phyloP scores from a whole-genome alignment of 2,113 vertebrate species.

The Strix aluco region DNA sequence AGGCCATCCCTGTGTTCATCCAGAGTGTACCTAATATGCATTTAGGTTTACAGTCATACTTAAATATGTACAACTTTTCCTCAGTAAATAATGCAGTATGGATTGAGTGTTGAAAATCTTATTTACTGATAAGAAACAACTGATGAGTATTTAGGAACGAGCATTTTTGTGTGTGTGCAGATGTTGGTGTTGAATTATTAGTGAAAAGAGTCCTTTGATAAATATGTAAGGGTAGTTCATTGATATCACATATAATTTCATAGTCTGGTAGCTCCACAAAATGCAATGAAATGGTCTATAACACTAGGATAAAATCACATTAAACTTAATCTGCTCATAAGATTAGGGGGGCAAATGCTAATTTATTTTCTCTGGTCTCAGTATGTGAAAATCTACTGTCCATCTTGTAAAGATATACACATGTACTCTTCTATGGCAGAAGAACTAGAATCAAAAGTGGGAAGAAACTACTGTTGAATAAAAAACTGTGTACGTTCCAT shows the following conservation, averaged over 20 bases:
- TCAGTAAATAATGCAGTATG: not conserved
- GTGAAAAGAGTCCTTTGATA: not conserved
- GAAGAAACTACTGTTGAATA: not conserved
- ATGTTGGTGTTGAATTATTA: not conserved
- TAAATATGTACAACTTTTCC: rapidly evolving
- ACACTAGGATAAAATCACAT: not conserved
- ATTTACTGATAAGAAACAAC: not conserved
- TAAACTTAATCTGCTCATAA: not conserved
- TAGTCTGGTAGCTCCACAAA: not conserved
- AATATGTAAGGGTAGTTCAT: not conserved
- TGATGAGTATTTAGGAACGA: not conserved
- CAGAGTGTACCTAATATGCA: rapidly evolving
- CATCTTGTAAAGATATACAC: not conserved
- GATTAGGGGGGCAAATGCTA: not conserved
- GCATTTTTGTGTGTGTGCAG: not conserved
- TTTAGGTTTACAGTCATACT: not conserved
- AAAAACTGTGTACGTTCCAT: not conserved
- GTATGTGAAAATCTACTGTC: not conserved
- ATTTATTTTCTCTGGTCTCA: not conserved
- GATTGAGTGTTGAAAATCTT: not conserved
- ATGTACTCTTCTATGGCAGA: not conserved
- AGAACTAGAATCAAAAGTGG: not conserved
- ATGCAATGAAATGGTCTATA: not conserved
- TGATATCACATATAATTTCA: not conserved
- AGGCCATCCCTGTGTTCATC: not conserved